Conservation (phyloP, 64 coral and sea anemone genomes). For the Actinia tenebrosa region DNA sequence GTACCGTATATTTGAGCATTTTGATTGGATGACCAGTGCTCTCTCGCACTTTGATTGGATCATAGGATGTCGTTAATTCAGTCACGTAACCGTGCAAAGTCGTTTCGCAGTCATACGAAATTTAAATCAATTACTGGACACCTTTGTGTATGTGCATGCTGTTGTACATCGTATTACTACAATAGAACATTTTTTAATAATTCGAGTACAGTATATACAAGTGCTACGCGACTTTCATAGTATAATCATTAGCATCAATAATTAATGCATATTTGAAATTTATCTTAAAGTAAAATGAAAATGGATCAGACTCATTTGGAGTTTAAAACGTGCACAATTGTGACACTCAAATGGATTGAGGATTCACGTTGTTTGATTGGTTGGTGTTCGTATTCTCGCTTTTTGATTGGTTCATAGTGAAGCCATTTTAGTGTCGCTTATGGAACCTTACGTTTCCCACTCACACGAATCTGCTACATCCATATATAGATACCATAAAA, state of each 20-base stretch:
- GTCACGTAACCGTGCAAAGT: no score
- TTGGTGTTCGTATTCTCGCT: neutral
- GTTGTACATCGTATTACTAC: no score
- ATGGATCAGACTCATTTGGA: neutral
- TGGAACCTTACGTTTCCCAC: neutral
- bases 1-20: no score
- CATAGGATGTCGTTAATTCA: no score
- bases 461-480: neutral
- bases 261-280: neutral
- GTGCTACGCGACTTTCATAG: neutral
- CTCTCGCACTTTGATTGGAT: no score
- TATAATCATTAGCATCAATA: neutral
- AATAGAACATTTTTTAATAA: neutral
- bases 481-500: neutral
- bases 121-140: no score
- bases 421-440: neutral
- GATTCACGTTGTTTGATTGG: neutral
- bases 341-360: no score
- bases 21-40: no score
- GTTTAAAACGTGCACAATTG: no score
- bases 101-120: no score
- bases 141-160: no score
- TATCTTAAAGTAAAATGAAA: neutral
- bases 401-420: neutral
- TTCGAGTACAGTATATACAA: neutral